Evolutionary conservation across 2,888 invertebrate genomes (phyloP).

Genomic region (Lissocephala sabroskyi): DNA sequence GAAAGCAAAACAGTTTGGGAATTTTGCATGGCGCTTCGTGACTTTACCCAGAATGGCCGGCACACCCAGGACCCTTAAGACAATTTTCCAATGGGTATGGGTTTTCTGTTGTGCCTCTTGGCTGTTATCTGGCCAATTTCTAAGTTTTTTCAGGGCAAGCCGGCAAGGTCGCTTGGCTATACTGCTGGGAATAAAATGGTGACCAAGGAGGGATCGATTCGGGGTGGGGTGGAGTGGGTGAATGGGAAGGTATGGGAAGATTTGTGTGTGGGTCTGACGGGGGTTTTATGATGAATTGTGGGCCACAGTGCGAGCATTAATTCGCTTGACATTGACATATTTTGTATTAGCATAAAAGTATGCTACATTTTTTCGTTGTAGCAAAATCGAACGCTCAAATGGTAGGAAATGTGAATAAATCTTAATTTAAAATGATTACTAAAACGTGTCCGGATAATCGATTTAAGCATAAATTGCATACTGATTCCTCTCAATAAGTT

Average conservation of each 20-base stretch:
- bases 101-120: background rate
- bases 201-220: no score
- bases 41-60: background rate
- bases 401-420: no score
- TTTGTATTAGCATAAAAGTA: slow-evolving; percentile 49
- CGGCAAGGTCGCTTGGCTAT: background rate
- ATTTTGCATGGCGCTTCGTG: background rate
- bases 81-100: background rate
- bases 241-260: slow-evolving; percentile 14
- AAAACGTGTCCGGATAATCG: no score
- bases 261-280: slow-evolving; percentile 9
- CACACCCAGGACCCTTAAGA: background rate
- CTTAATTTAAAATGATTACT: no score
- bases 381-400: slow-evolving; percentile 21
- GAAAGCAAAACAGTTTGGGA: slow-evolving; percentile 7
- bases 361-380: slow-evolving; percentile 37
- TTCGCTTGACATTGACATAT: slow-evolving; percentile 57
- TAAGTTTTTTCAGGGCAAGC: background rate
- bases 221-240: no score
- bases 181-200: no score
- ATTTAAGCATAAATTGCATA: no score
- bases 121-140: background rate
- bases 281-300: slow-evolving; percentile 48
- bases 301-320: slow-evolving; percentile 36
- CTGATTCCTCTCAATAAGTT: no score